Evolutionary conservation across 1,140 invertebrate genomes (phyloP).

Genomic region (Batillaria attramentaria): DNA sequence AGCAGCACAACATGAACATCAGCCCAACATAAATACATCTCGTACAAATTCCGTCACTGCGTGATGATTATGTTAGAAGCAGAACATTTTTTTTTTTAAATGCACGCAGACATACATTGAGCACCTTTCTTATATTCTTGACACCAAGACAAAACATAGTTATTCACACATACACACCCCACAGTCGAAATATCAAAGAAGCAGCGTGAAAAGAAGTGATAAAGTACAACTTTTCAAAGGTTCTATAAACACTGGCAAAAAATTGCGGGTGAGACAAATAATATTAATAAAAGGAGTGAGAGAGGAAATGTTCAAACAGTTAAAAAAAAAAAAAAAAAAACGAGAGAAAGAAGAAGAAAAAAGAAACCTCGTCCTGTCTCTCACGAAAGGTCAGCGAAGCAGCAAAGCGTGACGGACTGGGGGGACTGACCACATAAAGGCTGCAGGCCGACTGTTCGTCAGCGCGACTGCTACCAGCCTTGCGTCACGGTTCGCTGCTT

Average conservation of each 20-base stretch:
- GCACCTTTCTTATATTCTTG: neutral
- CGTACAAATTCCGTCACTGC: no score
- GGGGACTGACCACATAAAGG: slow-evolving; percentile 17
- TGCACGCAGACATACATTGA: slow-evolving; percentile 15
- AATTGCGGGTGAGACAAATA: neutral
- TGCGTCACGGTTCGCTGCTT: neutral
- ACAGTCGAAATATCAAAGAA: neutral
- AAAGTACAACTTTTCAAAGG: neutral
- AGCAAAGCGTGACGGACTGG: neutral
- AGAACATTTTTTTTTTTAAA: no score
- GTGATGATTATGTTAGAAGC: no score
- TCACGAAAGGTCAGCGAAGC: neutral
- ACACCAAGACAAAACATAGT: no score
- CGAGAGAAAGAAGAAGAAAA: no score
- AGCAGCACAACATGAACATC: neutral
- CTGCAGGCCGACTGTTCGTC: slow-evolving; percentile 28
- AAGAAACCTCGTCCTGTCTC: slow-evolving; percentile 1
- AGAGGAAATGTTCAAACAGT: neutral
- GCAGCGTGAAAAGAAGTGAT: neutral
- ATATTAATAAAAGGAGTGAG: neutral
- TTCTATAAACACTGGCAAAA: neutral
- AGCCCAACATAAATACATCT: neutral
- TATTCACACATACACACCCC: no score
- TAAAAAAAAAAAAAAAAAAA: no score
- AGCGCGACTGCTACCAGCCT: slow-evolving; percentile 16